A percentile compares a stretch with the other conserved stretches of the same genome.
Conservation (phyloP, 2,888 invertebrate species). For the Macropis europaea region DNA sequence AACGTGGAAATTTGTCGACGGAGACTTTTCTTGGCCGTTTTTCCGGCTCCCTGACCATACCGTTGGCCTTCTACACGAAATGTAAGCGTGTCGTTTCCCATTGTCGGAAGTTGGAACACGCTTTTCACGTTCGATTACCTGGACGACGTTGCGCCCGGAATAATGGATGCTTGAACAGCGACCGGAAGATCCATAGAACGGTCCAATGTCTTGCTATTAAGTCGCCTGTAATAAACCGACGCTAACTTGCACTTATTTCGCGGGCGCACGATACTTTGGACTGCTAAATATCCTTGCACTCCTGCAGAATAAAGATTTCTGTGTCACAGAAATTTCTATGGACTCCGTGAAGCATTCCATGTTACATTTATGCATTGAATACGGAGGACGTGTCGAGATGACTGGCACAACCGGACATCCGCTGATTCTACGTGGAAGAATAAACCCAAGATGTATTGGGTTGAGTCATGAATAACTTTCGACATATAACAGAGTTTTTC, state of each 20-base stretch:
- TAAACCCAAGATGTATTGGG: too few relatives aligned
- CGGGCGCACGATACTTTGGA: too few relatives aligned
- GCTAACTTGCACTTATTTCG: constrained; percentile 1
- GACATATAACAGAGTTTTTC: too few relatives aligned
- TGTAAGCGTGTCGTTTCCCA: constrained; percentile 21
- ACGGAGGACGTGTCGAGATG: too few relatives aligned
- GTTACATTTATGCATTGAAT: too few relatives aligned
- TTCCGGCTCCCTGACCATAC: background rate
- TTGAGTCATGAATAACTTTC: too few relatives aligned
- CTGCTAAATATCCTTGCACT: too few relatives aligned
- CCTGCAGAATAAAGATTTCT: too few relatives aligned
- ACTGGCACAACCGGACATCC: too few relatives aligned
- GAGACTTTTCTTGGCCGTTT: background rate
- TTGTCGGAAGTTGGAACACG: constrained; percentile 29
- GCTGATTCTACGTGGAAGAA: too few relatives aligned
- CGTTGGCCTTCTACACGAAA: background rate
- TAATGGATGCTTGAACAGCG: constrained; percentile 21
- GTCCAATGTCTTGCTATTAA: background rate
- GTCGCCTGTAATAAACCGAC: background rate
- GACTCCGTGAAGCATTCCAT: too few relatives aligned
- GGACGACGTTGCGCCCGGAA: background rate
- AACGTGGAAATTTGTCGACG: constrained; percentile 23
- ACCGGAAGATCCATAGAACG: constrained; percentile 11
- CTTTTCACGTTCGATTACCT: constrained; percentile 43
- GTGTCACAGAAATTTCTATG: too few relatives aligned